Conservation (phyloP, 2,797 vertebrate species). For the Urocyon cinereoargenteus region DNA sequence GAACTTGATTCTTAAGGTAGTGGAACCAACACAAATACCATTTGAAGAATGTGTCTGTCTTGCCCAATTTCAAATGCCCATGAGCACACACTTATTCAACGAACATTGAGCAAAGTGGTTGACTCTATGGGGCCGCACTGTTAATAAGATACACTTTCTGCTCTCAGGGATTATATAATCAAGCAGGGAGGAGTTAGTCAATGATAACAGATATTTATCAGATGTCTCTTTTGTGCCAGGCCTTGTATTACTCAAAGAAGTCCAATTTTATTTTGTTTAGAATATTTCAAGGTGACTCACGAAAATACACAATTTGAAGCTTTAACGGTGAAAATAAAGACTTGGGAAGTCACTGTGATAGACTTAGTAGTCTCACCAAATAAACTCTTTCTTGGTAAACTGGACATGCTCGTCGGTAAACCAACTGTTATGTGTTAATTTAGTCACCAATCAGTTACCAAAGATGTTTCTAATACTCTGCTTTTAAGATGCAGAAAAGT, state of each 20-base stretch:
- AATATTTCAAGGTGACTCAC: slow-evolving; percentile 38
- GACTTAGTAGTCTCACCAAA: background rate
- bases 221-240: background rate
- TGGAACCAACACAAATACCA: slow-evolving; percentile 57
- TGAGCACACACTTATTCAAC: background rate
- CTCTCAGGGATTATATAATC: background rate
- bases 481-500: background rate
- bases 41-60: slow-evolving; percentile 64
- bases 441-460: background rate
- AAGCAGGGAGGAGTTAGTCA: background rate
- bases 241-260: background rate
- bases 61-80: slow-evolving; percentile 60
- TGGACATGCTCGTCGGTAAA: background rate
- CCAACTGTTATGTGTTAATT: background rate
- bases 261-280: slow-evolving; percentile 49
- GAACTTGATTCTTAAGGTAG: slow-evolving; percentile 65
- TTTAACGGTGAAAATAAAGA: background rate
- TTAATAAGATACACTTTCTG: background rate
- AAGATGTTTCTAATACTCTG: background rate
- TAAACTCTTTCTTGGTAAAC: background rate
- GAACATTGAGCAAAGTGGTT: background rate
- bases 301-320: slow-evolving; percentile 1
- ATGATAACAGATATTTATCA: slow-evolving; percentile 44
- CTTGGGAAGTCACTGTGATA: background rate
- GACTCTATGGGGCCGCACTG: background rate